Conservation (phyloP, 2,888 invertebrate genomes). For the Philereme transversata region DNA sequence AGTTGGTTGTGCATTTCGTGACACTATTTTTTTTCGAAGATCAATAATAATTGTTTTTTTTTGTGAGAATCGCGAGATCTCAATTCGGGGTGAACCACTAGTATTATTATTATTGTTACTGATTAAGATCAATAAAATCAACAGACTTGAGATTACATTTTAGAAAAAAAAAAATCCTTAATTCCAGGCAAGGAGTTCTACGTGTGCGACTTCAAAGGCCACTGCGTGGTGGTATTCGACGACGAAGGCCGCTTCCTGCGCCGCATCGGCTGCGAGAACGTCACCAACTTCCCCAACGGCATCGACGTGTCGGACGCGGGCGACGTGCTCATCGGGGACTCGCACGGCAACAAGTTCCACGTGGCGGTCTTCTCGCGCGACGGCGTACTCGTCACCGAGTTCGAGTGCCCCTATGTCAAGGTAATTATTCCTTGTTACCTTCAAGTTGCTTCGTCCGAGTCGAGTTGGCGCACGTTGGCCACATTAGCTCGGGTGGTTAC, state of each 20-base stretch:
- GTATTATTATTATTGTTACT: no score
- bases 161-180: background rate
- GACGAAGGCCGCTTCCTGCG: constrained; percentile 96
- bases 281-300: constrained; percentile 98
- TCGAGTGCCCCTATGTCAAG: constrained; percentile 98
- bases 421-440: constrained; percentile 69
- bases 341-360: constrained; percentile 98
- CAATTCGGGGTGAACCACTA: no score
- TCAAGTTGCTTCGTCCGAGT: no score
- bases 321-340: constrained; percentile 98
- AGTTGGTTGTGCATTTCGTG: no score
- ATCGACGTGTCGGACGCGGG: constrained; percentile 99
- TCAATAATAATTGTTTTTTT: no score
- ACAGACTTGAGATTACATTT: no score
- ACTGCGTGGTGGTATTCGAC: constrained; percentile 98
- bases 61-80: no score
- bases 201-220: constrained; percentile 99
- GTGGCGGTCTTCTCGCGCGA: constrained; percentile 97
- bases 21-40: no score
- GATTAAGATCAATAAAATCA: no score
- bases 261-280: constrained; percentile 96
- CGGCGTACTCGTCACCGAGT: constrained; percentile 94
- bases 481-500: no score
- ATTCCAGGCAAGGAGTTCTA: constrained; percentile 93
- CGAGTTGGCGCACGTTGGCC: no score